Evolutionary conservation across 2,888 invertebrate species (phyloP), one percentile per base, ranked within the genome.

Genomic region (Agrenia bidenticulata): DNA sequence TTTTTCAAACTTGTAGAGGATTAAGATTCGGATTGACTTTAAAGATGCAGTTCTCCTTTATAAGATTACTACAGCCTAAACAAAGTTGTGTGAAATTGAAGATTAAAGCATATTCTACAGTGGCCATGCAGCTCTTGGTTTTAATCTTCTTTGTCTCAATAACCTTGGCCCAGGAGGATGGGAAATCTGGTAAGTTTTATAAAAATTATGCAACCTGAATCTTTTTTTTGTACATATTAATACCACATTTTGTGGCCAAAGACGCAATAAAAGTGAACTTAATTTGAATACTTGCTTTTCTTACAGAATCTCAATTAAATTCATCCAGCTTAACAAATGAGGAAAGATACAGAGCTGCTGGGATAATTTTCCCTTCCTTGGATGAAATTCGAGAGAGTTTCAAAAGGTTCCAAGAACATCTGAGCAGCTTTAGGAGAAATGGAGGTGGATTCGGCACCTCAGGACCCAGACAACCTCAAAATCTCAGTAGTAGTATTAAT

Each of bases 71-170:
- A n/a, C n/a, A n/a, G n/a, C n/a, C n/a, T n/a, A n/a, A n/a, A n/a
- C 32, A 11, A 11, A 32, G 32, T 32, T 32, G 32, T 32, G 32
- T 4, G 32, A 32, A 32, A 32, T 32, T 32, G 11, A 32, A 11
- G 32, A 32, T 32, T 32, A 32, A 32, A 32, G 4, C 32, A 4
- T 32, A 11, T 11, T 32, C 32, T 11, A 11, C 11, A 32, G 32
- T 45, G 45, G 19, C 45, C 45, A 45, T 45, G 45, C n/a, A 45
- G 5, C 45, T 45, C n/a, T 11, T 45, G 9, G 9, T 45, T 45
- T 15, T 45, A 45, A 45, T 45, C 45, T 19, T 45, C 45, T 45
- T 45, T 45, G 45, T 45, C 45, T 45, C 45, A 45, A 45, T 19
- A 45, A 45, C 45, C 45, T 45, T 45, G 45, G 45, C 45, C n/a